Conservation (phyloP, 1,140 invertebrate genomes). For the Chironomus tepperi region DNA sequence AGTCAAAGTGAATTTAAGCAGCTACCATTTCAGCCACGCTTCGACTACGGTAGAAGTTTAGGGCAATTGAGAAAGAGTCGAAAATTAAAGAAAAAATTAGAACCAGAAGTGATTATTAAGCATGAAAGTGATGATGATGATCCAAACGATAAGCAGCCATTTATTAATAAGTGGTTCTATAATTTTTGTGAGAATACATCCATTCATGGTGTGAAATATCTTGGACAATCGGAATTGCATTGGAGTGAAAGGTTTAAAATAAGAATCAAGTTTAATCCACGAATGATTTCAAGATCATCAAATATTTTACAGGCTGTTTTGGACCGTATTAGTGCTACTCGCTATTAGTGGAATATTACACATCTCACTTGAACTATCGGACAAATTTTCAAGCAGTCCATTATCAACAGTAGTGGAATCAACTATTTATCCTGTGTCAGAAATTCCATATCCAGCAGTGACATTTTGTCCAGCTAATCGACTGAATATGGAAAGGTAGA, state of each 20-base stretch:
- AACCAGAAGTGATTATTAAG: not conserved
- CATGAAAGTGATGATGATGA: not conserved
- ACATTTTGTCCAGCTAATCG: conserved; percentile 38
- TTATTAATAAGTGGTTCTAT: not conserved
- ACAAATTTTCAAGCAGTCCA: conserved; percentile 32
- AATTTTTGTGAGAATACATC: not conserved
- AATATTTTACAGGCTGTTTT: conserved; percentile 29
- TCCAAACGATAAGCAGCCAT: not conserved
- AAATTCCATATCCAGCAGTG: conserved; percentile 36
- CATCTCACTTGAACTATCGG: conserved; percentile 34
- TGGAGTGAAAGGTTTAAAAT: conserved; percentile 4
- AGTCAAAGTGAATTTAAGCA: not conserved
- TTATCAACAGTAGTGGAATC: conserved; percentile 37
- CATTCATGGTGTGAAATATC: not conserved
- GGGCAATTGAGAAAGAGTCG: not conserved
- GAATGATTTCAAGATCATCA: too few species aligned
- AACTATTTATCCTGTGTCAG: conserved; percentile 34
- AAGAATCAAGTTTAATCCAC: not conserved
- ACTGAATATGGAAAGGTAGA: conserved; percentile 35
- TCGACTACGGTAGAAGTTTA: not conserved
- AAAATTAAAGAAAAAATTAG: not conserved
- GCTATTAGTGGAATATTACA: conserved; percentile 35
- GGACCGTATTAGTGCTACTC: conserved; percentile 33
- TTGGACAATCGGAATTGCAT: not conserved
- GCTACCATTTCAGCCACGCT: conserved; percentile 1